Conservation (phyloP, 2,797 vertebrate species). For the Chelon auratus region DNA sequence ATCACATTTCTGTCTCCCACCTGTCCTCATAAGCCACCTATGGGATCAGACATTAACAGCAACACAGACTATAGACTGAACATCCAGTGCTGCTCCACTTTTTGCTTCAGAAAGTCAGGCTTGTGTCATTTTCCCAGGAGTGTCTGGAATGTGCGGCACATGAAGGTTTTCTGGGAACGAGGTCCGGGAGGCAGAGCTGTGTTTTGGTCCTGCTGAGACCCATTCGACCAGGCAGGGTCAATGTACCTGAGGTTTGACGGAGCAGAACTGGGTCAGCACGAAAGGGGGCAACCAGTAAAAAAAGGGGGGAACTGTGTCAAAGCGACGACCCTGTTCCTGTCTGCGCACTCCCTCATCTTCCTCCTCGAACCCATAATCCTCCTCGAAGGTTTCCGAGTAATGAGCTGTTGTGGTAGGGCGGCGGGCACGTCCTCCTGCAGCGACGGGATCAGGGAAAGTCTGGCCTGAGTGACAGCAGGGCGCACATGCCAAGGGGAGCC, state of each 20-base stretch:
- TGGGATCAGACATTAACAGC: slow-evolving; percentile 21
- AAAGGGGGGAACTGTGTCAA: slow-evolving; percentile 72
- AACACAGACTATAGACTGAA: slow-evolving; percentile 14
- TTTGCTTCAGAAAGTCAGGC: slow-evolving; percentile 44
- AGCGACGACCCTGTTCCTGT: slow-evolving; percentile 61
- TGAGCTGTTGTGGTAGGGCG: slow-evolving; percentile 79
- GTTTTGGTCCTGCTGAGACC: slow-evolving; percentile 77
- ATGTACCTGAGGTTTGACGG: slow-evolving; percentile 74
- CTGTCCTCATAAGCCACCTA: slow-evolving; percentile 25
- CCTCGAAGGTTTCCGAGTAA: slow-evolving; percentile 77
- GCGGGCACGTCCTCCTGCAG: slow-evolving; percentile 70
- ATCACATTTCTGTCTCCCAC: slow-evolving; percentile 28
- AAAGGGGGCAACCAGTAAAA: slow-evolving; percentile 49
- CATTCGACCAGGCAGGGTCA: slow-evolving; percentile 68
- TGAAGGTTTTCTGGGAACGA: slow-evolving; percentile 59
- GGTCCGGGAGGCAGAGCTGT: slow-evolving; percentile 58
- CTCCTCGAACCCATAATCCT: slow-evolving; percentile 72
- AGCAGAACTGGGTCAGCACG: slow-evolving; percentile 78
- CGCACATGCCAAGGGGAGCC: slow-evolving; percentile 75
- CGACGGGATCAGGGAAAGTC: slow-evolving; percentile 77
- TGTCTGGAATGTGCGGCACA: slow-evolving; percentile 71
- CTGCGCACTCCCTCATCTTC: slow-evolving; percentile 70
- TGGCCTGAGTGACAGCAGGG: slow-evolving; percentile 77
- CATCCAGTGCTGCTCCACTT: slow-evolving; percentile 11
- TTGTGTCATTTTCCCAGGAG: slow-evolving; percentile 73